phyloP scores from a whole-genome alignment of 2,888 invertebrate species.

The Gasteruption jaculator region DNA sequence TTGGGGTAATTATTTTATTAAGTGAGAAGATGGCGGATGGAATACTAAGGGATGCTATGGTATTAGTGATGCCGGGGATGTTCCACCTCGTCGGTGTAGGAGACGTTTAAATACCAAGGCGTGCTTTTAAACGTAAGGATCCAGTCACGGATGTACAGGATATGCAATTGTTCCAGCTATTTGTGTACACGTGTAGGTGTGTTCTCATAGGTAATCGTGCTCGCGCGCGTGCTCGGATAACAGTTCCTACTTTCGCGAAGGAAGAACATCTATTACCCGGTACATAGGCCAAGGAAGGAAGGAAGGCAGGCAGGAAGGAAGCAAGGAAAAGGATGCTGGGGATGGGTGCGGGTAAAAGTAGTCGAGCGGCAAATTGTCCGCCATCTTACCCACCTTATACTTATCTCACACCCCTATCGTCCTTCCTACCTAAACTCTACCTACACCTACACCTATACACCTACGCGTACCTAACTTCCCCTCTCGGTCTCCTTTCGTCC shows the following conservation, averaged over 20 bases:
- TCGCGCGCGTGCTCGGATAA: constrained; percentile 31
- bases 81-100: constrained; percentile 31
- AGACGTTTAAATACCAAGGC: constrained; percentile 42
- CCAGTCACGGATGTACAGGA: no score
- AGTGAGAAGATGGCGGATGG: constrained; percentile 51
- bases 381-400: constrained; percentile 52
- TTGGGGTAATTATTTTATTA: constrained; percentile 51
- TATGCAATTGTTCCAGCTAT: no score
- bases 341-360: constrained; percentile 48
- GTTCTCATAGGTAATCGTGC: no score
- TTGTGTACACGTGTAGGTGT: no score
- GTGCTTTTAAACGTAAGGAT: no score
- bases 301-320: constrained; percentile 27
- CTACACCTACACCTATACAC: constrained; percentile 11
- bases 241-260: constrained; percentile 40
- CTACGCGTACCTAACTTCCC: constrained; percentile 19
- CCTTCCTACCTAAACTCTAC: constrained; percentile 5
- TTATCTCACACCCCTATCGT: constrained; percentile 43
- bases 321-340: constrained; percentile 24
- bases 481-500: constrained; percentile 20
- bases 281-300: constrained; percentile 35
- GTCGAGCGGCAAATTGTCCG: constrained; percentile 53
- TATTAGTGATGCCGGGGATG: constrained; percentile 19
- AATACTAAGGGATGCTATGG: constrained; percentile 43
- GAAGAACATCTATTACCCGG: constrained; percentile 50